Conservation (phyloP, 2,113 vertebrate species). For the Camelus bactrianus region DNA sequence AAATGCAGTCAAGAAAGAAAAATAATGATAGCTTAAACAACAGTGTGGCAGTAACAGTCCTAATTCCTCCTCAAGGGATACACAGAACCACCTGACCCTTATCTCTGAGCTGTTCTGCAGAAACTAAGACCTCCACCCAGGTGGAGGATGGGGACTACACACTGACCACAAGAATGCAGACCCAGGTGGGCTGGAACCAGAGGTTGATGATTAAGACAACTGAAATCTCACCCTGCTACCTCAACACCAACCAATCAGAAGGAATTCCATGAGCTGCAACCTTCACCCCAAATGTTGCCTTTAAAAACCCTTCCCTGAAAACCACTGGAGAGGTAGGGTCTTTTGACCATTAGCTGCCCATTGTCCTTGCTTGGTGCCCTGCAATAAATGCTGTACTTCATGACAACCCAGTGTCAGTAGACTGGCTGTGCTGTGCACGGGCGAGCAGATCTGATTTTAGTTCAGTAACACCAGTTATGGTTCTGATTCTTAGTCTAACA, state of each 20-base stretch:
- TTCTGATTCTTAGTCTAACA: neutral
- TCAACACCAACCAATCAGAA: neutral
- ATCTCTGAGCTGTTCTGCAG: neutral
- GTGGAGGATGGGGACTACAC: neutral
- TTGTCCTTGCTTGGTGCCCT: neutral
- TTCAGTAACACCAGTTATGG: neutral
- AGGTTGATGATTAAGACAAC: neutral
- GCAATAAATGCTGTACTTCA: neutral
- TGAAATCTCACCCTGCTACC: neutral
- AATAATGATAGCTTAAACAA: neutral
- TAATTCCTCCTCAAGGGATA: neutral
- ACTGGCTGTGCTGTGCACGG: neutral
- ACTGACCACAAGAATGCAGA: neutral
- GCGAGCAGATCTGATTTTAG: neutral
- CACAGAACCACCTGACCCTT: neutral
- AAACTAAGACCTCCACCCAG: neutral
- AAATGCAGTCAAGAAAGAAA: neutral
- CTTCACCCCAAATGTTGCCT: neutral
- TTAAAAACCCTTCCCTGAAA: neutral
- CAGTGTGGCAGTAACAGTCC: neutral
- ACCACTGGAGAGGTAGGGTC: neutral
- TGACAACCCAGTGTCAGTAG: neutral
- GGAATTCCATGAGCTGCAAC: neutral
- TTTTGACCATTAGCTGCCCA: neutral
- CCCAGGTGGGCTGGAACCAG: neutral